Percentiles rank a stretch among this genome's conserved stretches.
Evolutionary conservation across 2,113 vertebrate species (phyloP).

Genomic region (Anarhynchus alexandrinus): DNA sequence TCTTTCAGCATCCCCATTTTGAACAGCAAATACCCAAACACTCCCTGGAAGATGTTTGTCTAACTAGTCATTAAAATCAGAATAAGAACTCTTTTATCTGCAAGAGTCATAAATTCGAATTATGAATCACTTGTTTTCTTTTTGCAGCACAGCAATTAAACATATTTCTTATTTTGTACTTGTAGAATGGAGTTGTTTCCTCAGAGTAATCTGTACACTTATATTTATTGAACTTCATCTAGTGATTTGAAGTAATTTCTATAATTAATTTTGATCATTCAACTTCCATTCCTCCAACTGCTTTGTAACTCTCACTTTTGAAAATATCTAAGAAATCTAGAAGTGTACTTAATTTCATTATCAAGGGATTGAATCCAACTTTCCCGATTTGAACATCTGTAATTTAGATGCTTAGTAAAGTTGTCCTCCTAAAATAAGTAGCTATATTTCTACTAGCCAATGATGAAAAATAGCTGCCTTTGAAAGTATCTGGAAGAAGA

Average conservation of each 20-base stretch:
- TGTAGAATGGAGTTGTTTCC: not conserved
- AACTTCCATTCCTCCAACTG: not conserved
- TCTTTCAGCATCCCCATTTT: not conserved
- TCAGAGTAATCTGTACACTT: not conserved
- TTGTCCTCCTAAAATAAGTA: not conserved
- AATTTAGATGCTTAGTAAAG: not conserved
- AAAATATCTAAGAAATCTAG: not conserved
- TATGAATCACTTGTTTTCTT: not conserved
- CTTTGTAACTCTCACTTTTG: not conserved
- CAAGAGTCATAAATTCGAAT: not conserved
- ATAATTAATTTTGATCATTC: constrained; percentile 30
- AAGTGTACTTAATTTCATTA: not conserved
- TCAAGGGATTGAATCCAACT: not conserved
- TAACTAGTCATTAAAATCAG: constrained; percentile 1
- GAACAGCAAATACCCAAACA: not conserved
- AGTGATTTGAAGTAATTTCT: not conserved
- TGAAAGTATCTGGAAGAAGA: not conserved
- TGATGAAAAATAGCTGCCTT: not conserved
- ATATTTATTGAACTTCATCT: not conserved
- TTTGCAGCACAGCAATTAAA: not conserved
- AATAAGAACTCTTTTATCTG: not conserved
- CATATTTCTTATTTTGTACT: not conserved
- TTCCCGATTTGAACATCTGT: not conserved
- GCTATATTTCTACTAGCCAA: not conserved
- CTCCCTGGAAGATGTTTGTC: not conserved